Percentiles rank a stretch among this genome's conserved stretches.
Conservation (phyloP, 2,888 invertebrate species). For the Psylliodes chrysocephalus region DNA sequence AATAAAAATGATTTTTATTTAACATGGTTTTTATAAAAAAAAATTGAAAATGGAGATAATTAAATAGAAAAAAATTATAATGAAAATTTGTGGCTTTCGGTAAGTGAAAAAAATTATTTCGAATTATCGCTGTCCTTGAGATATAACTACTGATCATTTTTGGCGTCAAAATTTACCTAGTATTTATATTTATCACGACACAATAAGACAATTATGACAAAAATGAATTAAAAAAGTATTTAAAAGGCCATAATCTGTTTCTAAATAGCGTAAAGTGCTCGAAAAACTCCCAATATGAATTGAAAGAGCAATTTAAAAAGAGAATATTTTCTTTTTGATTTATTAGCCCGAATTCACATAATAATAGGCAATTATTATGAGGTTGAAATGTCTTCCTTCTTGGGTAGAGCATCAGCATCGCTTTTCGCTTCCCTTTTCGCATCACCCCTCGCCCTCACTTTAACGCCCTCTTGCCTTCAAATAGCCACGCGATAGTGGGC, state of each 20-base stretch:
- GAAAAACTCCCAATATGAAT: slow-evolving; percentile 38
- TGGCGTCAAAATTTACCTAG: no score
- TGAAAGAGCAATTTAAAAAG: slow-evolving; percentile 40
- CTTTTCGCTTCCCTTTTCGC: slow-evolving; percentile 35
- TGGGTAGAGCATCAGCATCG: slow-evolving; percentile 31
- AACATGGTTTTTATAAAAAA: no score
- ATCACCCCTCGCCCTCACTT: slow-evolving; percentile 20
- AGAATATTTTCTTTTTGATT: slow-evolving; percentile 39
- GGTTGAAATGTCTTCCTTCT: slow-evolving; percentile 42
- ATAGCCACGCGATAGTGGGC: slow-evolving; percentile 22
- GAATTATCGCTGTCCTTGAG: no score
- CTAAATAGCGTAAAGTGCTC: slow-evolving; percentile 35
- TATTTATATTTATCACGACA: no score
- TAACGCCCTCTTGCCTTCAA: slow-evolving; percentile 19
- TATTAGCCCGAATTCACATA: slow-evolving; percentile 40
- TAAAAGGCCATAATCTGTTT: slow-evolving; percentile 20
- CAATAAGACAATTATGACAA: no score
- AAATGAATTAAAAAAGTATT: background rate
- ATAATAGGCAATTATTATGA: slow-evolving; percentile 41
- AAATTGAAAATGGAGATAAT: no score
- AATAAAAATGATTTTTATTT: no score
- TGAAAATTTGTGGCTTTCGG: no score
- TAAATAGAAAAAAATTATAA: no score
- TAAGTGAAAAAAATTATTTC: no score
- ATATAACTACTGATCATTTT: no score